Evolutionary conservation across 2,888 invertebrate species (phyloP), one percentile per base, ranked within the genome.

Genomic region (Drosophila recens): DNA sequence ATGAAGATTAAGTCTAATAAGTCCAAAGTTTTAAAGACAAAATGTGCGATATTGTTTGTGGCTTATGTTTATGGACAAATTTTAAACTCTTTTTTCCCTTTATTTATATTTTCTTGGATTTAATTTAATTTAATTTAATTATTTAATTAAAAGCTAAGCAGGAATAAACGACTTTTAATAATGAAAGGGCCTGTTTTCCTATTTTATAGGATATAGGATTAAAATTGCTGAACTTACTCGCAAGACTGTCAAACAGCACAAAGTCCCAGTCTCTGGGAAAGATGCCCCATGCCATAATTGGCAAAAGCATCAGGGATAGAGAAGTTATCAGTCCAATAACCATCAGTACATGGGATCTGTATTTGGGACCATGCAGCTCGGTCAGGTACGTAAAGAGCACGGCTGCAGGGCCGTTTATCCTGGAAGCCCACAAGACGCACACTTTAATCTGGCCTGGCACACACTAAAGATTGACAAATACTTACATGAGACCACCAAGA

Each of bases 401-500:
- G 0, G 96, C 96, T 85, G 95, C 95, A 0, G 97, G 97, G 0
- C 97, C 97, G 81, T 94, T 95, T 8, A 94, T 94, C 67, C 95
- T 95, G 79, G 0, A 58, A 53, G 5, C 1, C 9, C 4, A 11
- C 9, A 38, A n/a, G 20, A 4, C 46, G 9, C n/a, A 27, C 11
- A n/a, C 2, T 2, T 40, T 34, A 38, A 8, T 36, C 33, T 15
- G 4, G 23, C 10, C 5, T 3, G 4, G 2, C 17, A 23, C 1
- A 15, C 9, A n/a, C 2, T 10, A 30, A 1, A 20, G 4, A 6
- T 1, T 36, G 4, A 20, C 13, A 15, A 4, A 11, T 13, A 94
- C 96, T 95, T 90, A 97, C 97, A 96, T 93, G 73, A 96, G 94
- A 1, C 97, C 97, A 61, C 95, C 95, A 42, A 95, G 91, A 90